These are phyloP conservation scores for Protaetia brevitarsis DNA, from an alignment of 1,140 invertebrate genomes.

Conservation along the genomic window DNA sequence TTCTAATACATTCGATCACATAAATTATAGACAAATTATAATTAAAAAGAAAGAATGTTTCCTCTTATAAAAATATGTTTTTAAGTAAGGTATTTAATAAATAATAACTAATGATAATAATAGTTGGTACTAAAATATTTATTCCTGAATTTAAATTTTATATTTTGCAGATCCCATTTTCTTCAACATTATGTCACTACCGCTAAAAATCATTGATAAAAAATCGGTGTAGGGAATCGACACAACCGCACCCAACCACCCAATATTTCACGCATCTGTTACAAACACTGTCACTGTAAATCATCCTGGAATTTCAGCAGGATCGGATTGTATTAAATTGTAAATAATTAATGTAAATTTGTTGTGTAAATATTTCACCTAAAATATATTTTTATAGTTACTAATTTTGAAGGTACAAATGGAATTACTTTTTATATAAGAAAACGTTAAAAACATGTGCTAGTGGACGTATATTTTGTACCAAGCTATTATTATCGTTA, in stretches of 20 bases:
- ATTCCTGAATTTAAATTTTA: neutral
- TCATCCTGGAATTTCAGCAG: neutral
- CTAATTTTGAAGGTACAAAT: too few relatives aligned
- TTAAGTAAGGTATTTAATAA: neutral
- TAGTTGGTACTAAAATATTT: constrained; percentile 10
- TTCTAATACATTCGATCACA: neutral
- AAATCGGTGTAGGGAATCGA: constrained; percentile 11
- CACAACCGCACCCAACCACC: neutral
- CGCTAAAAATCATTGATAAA: constrained; percentile 22
- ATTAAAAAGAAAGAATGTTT: neutral
- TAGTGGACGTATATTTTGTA: too few relatives aligned
- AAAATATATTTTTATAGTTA: too few relatives aligned
- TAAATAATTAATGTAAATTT: neutral
- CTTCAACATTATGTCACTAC: constrained; percentile 23
- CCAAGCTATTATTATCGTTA: too few relatives aligned
- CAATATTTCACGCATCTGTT: neutral
- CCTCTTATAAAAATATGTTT: neutral
- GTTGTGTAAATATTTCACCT: neutral
- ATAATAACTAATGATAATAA: neutral
- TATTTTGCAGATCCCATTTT: constrained; percentile 21
- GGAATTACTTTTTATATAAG: too few relatives aligned
- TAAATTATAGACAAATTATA: neutral
- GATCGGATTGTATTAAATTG: neutral
- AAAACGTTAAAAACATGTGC: too few relatives aligned
- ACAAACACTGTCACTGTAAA: neutral